Conservation (phyloP, 2,113 vertebrate genomes). For the Scomber scombrus region DNA sequence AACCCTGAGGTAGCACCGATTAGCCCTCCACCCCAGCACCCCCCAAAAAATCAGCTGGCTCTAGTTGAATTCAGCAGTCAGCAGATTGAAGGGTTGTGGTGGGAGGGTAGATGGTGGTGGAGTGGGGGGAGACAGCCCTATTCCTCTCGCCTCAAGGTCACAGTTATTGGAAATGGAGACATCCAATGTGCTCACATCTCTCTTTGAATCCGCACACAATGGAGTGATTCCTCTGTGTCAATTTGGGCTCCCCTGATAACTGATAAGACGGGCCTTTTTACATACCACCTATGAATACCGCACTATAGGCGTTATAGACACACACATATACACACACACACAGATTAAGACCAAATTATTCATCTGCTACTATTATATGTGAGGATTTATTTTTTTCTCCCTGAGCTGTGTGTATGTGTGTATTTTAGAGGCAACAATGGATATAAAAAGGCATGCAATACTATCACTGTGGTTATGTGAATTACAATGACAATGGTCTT, state of each 20-base stretch:
- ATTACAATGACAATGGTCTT: constrained; percentile 73
- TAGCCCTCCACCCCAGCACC: constrained; percentile 47
- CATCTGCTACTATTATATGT: constrained; percentile 76
- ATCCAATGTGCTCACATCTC: constrained; percentile 79
- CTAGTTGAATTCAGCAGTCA: constrained; percentile 73
- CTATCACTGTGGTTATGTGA: constrained; percentile 63
- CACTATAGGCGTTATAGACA: constrained; percentile 64
- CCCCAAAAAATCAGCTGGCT: constrained; percentile 64
- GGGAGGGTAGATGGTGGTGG: not conserved
- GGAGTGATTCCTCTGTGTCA: constrained; percentile 80
- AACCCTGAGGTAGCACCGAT: constrained; percentile 62
- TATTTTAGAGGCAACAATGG: constrained; percentile 75
- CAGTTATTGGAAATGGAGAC: constrained; percentile 82
- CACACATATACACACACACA: constrained; percentile 42
- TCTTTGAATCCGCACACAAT: constrained; percentile 81
- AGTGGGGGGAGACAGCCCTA: constrained; percentile 24
- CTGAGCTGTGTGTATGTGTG: constrained; percentile 59
- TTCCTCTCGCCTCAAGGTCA: constrained; percentile 80
- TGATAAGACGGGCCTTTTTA: constrained; percentile 76
- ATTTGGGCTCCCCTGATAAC: constrained; percentile 78
- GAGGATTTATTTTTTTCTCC: constrained; percentile 71
- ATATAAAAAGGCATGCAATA: constrained; percentile 70
- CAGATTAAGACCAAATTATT: constrained; percentile 80
- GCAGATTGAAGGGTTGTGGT: constrained; percentile 66
- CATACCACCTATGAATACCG: constrained; percentile 78